Percentiles rank a stretch among this genome's conserved stretches.
These are phyloP conservation scores for Branchinecta sandiegonensis DNA, from an alignment of 2,888 invertebrate species.

Conservation along the genomic window DNA sequence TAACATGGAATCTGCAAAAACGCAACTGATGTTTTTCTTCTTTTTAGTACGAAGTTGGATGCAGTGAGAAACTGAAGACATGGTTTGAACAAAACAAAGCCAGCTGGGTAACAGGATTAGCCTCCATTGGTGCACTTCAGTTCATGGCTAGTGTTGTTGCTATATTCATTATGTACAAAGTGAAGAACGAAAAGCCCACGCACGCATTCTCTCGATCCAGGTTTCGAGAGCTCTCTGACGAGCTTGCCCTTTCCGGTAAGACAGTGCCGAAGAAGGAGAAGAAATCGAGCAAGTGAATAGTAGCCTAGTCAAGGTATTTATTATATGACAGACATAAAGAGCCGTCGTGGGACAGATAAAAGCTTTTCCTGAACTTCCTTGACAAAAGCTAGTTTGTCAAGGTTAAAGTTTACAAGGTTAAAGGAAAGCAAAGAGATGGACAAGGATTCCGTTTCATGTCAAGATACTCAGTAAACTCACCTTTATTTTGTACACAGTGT, in stretches of 20 bases:
- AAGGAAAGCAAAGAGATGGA: too few species aligned
- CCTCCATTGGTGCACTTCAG: slow-evolving; percentile 23
- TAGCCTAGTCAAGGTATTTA: too few species aligned
- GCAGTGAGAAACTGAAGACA: slow-evolving; percentile 31
- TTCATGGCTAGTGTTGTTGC: slow-evolving; percentile 24
- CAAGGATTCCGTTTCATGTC: too few species aligned
- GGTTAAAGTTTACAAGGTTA: too few species aligned
- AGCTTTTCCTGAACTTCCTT: too few species aligned
- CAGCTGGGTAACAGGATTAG: slow-evolving; percentile 31
- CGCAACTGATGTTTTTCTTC: neutral
- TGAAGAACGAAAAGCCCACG: neutral
- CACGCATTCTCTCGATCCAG: neutral
- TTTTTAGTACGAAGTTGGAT: slow-evolving; percentile 31
- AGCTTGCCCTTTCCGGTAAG: neutral
- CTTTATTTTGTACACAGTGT: too few species aligned
- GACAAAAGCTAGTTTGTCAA: too few species aligned
- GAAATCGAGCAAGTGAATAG: too few species aligned
- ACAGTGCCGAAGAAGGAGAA: neutral
- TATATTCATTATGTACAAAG: slow-evolving; percentile 20
- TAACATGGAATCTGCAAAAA: too few species aligned
- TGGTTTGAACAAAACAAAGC: slow-evolving; percentile 33
- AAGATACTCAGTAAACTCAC: too few species aligned
- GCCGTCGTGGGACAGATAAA: too few species aligned
- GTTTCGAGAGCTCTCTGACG: slow-evolving; percentile 4
- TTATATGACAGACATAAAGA: too few species aligned